A percentile compares a stretch with the other conserved stretches of the same genome.
Conservation (phyloP, 2,797 vertebrate species). For the Acanthis flammea region DNA sequence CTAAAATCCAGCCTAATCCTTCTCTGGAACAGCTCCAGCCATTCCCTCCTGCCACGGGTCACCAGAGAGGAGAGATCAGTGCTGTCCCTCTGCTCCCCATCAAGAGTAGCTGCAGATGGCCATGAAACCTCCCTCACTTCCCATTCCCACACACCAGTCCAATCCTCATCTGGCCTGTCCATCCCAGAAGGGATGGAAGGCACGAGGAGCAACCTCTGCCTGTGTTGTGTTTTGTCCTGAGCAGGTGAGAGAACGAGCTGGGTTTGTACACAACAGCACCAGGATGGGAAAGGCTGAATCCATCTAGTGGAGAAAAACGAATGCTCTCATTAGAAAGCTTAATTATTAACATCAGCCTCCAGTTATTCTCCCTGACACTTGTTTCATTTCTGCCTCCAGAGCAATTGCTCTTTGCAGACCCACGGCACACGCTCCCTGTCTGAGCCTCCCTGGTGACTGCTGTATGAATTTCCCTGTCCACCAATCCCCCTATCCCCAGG, state of each 20-base stretch:
- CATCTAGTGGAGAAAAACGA: constrained; percentile 66
- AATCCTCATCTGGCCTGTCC: neutral
- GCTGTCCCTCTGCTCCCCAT: neutral
- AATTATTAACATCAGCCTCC: constrained; percentile 74
- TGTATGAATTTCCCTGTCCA: neutral
- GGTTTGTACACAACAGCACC: neutral
- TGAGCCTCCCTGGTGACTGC: neutral
- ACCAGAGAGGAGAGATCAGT: neutral
- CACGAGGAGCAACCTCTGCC: neutral
- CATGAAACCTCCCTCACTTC: neutral
- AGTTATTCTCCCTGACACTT: constrained; percentile 59
- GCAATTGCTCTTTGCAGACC: constrained; percentile 48
- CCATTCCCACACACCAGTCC: too few relatives aligned
- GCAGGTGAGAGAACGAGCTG: constrained; percentile 9
- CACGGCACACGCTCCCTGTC: neutral
- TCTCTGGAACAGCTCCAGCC: neutral
- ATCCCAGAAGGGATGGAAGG: neutral
- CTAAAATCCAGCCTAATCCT: neutral
- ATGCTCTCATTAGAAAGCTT: constrained; percentile 73
- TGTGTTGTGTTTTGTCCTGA: neutral
- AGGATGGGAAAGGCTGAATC: constrained; percentile 51
- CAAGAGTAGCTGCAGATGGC: neutral
- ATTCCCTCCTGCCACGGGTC: neutral
- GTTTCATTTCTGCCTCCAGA: constrained; percentile 57
- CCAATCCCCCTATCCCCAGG: accelerated